Evolutionary conservation across 2,797 vertebrate genomes (phyloP), one percentile per base, ranked within the genome.

Genomic region (Mycteria americana): DNA sequence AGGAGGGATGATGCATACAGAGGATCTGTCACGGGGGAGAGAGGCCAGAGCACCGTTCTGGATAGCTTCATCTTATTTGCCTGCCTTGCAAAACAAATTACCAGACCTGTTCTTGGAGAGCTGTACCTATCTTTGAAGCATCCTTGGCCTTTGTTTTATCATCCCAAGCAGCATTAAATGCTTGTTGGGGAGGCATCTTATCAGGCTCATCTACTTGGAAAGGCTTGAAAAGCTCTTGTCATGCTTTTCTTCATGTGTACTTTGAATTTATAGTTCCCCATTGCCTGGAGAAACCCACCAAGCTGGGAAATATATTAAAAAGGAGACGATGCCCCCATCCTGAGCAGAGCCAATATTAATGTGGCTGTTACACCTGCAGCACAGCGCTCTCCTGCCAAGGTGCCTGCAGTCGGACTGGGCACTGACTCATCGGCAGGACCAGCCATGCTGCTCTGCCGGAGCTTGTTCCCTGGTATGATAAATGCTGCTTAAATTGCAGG

Each of bases 171-270:
- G 69, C 64, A 95, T 88, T 88, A 94, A 91, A 48, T 18, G 33
- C 64, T 62, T 90, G 56, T 35, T 96, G 89, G 84, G 92, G 92
- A 96, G 88, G 77, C 79, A 77, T 54, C 89, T 97, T 97, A 97
- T 97, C 96, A 77, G 89, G 63, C 33, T 2, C 79, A 97, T 97
- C 96, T 95, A 70, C 65, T 94, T 97, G 97, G 96, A 97, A 91
- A 86, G 70, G 76, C 87, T 96, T 97, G 84, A 97, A 97, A 97
- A 95, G 77, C 54, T 78, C 73, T 83, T 73, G 88, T 95, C 91
- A 67, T 0, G 21, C 56, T 92, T 76, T 22, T 48, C 15, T 77
- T 85, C 80, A 22, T 78, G 68, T 12, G 1, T 54, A 25, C 62
- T 83, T 89, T 85, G 91, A 82, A 88, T 91, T 91, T 93, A 84